phyloP scores from a whole-genome alignment of 1,140 invertebrate species.

The Apis cerana region DNA sequence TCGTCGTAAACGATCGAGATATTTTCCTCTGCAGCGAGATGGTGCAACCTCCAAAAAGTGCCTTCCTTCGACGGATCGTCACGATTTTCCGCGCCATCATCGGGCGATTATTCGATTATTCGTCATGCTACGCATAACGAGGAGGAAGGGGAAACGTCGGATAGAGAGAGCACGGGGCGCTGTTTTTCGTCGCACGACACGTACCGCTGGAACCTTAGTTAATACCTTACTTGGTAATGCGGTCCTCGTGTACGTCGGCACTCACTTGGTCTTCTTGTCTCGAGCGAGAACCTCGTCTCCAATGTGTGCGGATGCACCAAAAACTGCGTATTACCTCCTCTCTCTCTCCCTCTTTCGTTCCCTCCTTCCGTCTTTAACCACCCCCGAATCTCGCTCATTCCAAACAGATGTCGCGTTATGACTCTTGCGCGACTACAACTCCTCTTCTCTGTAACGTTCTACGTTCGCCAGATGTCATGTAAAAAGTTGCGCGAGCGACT shows the following conservation, averaged over 20 bases:
- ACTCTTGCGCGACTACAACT: conserved; percentile 57
- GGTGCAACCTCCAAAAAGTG: conserved; percentile 5
- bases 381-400: conserved; percentile 42
- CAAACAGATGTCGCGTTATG: conserved; percentile 71
- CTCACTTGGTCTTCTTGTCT: conserved; percentile 64
- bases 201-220: conserved; percentile 29
- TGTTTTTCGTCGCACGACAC: conserved; percentile 15
- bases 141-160: not conserved
- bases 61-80: too few relatives aligned
- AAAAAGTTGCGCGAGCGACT: conserved; percentile 56
- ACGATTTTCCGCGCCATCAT: not conserved
- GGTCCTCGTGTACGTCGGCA: conserved; percentile 60
- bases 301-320: conserved; percentile 30
- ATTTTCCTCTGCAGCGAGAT: not conserved
- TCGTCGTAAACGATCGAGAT: conserved; percentile 30
- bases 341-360: not conserved
- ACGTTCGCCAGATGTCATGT: conserved; percentile 66
- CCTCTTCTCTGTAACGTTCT: not conserved
- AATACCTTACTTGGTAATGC: conserved; percentile 66
- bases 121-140: too few relatives aligned
- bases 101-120: conserved; percentile 13
- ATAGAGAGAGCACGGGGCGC: too few relatives aligned
- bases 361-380: conserved; percentile 10
- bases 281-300: conserved; percentile 24
- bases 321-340: conserved; percentile 47